Conservation (phyloP, 2,113 vertebrate genomes). For the Phocoena phocoena region DNA sequence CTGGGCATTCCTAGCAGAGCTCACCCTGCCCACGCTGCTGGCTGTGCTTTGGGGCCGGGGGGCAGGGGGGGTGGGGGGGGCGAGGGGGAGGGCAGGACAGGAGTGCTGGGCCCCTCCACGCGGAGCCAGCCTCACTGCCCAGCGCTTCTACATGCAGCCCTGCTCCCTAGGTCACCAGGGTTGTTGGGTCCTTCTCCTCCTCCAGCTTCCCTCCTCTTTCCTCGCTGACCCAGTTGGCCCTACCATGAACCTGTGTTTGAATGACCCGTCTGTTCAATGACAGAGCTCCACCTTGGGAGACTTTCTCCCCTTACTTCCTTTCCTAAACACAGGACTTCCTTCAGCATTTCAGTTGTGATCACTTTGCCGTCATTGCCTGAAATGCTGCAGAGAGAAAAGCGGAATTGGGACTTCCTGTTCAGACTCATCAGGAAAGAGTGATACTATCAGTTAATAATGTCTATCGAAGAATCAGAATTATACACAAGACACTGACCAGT, state of each 20-base stretch:
- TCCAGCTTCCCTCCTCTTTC: not conserved
- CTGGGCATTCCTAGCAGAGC: not conserved
- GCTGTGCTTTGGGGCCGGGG: rapidly evolving
- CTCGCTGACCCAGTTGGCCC: rapidly evolving
- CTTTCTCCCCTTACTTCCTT: not conserved
- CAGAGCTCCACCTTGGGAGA: not conserved
- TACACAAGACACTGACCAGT: not conserved
- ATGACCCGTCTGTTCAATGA: not conserved
- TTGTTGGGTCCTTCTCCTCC: not conserved
- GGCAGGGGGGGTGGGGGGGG: rapidly evolving
- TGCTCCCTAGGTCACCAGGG: rapidly evolving
- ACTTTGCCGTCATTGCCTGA: rapidly evolving
- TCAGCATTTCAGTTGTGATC: not conserved
- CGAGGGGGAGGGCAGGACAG: rapidly evolving
- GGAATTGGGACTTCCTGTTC: not conserved
- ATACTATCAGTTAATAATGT: rapidly evolving
- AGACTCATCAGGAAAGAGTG: not conserved
- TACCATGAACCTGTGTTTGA: not conserved
- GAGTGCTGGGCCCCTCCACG: rapidly evolving
- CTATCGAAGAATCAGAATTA: not conserved
- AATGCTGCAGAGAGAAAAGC: not conserved
- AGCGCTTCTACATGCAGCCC: rapidly evolving
- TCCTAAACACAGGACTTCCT: not conserved
- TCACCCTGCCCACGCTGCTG: rapidly evolving
- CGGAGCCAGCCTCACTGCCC: rapidly evolving